Conservation (phyloP, 1,140 invertebrate genomes). For the Lepidurus arcticus region DNA sequence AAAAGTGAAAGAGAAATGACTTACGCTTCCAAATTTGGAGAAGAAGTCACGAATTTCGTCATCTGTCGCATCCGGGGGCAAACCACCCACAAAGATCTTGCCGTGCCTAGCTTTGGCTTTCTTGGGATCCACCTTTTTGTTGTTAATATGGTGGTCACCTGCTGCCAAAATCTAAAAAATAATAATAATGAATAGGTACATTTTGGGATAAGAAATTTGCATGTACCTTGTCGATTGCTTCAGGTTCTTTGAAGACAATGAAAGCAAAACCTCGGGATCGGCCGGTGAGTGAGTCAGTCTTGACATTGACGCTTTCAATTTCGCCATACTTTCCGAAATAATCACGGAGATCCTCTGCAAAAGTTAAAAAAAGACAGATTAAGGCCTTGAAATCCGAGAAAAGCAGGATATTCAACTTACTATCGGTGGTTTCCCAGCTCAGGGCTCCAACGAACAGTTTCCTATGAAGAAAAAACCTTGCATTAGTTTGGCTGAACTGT, state of each 20-base stretch:
- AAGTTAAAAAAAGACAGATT: conserved; percentile 39
- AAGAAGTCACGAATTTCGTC: conserved; percentile 90
- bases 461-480: conserved; percentile 49
- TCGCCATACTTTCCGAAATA: conserved; percentile 84
- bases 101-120: conserved; percentile 88
- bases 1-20: conserved; percentile 38
- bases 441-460: conserved; percentile 96
- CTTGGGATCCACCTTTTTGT: conserved; percentile 90
- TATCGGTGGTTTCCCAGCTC: conserved; percentile 95
- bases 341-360: conserved; percentile 84
- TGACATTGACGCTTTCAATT: conserved; percentile 89
- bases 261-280: conserved; percentile 89
- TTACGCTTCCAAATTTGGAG: conserved; percentile 79
- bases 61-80: conserved; percentile 81
- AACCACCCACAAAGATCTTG: conserved; percentile 91
- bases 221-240: conserved; percentile 80
- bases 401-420: conserved; percentile 60
- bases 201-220: conserved; percentile 24
- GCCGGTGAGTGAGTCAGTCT: conserved; percentile 84
- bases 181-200: conserved; percentile 22
- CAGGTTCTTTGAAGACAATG: conserved; percentile 82
- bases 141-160: conserved; percentile 83
- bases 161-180: conserved; percentile 59
- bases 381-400: conserved; percentile 34
- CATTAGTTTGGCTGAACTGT: not conserved